phyloP scores from a whole-genome alignment of 2,888 invertebrate species.

The Microplitis deprimator region DNA sequence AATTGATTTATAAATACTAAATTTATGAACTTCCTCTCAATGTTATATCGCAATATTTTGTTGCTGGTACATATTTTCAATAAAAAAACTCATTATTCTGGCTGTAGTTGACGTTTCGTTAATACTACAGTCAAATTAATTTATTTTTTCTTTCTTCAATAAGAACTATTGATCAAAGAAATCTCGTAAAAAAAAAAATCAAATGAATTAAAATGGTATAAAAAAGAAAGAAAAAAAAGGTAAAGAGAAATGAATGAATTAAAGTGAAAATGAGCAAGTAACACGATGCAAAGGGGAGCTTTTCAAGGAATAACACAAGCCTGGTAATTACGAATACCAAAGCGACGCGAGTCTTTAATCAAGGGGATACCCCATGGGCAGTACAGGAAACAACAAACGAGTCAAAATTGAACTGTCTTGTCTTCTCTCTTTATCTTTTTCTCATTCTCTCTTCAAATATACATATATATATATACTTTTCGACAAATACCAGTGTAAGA shows the following conservation, averaged over 20 bases:
- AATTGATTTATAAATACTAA: no score
- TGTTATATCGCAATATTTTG: no score
- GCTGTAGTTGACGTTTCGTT: no score
- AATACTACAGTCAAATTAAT: no score
- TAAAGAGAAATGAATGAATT: slow-evolving; percentile 18
- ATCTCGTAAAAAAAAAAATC: neutral
- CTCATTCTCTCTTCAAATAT: neutral
- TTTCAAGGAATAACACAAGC: slow-evolving; percentile 25
- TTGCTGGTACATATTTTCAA: no score
- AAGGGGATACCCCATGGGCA: slow-evolving; percentile 35
- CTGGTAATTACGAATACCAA: slow-evolving; percentile 34
- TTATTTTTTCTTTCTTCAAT: no score
- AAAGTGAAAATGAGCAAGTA: slow-evolving; percentile 16
- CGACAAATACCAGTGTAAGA: neutral
- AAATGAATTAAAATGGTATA: neutral
- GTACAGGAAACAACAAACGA: slow-evolving; percentile 27
- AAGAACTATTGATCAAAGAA: no score
- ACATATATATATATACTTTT: neutral
- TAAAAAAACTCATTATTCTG: no score
- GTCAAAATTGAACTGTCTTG: slow-evolving; percentile 33
- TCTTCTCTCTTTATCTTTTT: neutral
- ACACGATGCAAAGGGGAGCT: slow-evolving; percentile 18
- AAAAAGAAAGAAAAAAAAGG: neutral
- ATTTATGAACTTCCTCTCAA: no score
- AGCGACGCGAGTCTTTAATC: slow-evolving; percentile 31